Base-by-base conservation (phyloP, 1,140 invertebrate genomes). In the Pseudomyrmex flavicornis region DNA sequence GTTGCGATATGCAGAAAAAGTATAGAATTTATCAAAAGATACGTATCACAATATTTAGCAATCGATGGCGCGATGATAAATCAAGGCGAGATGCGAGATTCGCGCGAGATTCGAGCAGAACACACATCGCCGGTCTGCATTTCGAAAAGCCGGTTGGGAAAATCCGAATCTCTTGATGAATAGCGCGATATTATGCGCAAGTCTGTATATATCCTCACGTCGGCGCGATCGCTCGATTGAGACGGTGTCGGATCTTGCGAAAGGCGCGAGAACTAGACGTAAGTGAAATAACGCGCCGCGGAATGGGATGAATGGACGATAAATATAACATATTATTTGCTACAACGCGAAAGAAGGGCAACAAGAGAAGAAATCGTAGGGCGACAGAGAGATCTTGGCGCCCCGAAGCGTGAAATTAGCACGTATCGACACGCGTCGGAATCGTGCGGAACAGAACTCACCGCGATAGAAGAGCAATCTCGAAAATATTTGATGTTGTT, bases 391-490 rank as follows among this genome's bases (percentile, higher is more conserved):
- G 44, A 58, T 50, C 5, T 26, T 52, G 58, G 2, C 46, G 46
- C 26, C 65, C 7, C 79, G 46, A 74, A 65, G 84, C 84, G 84
- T 83, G 79, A 85, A 85, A 85, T 85, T 82, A 48, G 35, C 76
- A 70, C 68, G 83, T 70, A 84, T 82, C 76, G 76, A 77, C 68
- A 82, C 83, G 76, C 76, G 83, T 79, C 80, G 50, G 15, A 17
- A n/a, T 70, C 75, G 54, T 79, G 44, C 75, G 52, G 63, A 69
- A 58, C 65, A 70, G 48, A 35, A 35, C 35, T 35, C 5, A 12
- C 59, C 75, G 54, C 75, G 52, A 52, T 58, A 58, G 54, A 48
- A 70, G 17, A n/a, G 20, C 15, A 48, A 9, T 2, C 22, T 75
- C 44, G 15, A 1, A 22, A 35, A 35, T 13, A 63, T 63, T 76